phyloP scores from a whole-genome alignment of 2,888 invertebrate genomes.

The Eutolmus rufibarbis region DNA sequence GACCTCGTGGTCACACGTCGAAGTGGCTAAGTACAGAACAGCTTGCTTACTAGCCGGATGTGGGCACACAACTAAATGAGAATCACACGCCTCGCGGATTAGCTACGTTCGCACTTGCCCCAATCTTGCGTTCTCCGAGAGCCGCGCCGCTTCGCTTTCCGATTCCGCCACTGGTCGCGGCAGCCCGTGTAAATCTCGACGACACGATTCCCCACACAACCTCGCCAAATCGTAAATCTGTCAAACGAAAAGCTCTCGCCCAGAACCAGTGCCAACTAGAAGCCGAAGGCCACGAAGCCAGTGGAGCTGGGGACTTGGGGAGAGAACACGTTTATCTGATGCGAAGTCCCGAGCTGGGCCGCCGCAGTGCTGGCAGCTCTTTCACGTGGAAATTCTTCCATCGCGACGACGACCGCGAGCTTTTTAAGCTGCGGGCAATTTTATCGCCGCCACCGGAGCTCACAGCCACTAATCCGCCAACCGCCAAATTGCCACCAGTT shows the following conservation, averaged over 20 bases:
- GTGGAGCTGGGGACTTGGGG: slow-evolving; percentile 3
- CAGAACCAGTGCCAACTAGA: slow-evolving; percentile 4
- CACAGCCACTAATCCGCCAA: not conserved
- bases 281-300: not conserved
- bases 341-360: not conserved
- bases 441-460: not conserved
- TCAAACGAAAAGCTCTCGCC: slow-evolving; percentile 13
- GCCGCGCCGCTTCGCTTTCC: not conserved
- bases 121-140: slow-evolving; percentile 30
- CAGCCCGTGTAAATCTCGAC: not conserved
- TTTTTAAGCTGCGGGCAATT: not conserved
- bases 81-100: slow-evolving; percentile 48
- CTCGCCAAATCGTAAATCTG: slow-evolving; percentile 28
- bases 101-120: slow-evolving; percentile 41
- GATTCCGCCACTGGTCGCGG: not conserved
- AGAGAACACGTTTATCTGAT: not conserved
- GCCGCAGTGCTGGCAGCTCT: not conserved
- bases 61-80: slow-evolving; percentile 61
- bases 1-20: slow-evolving; percentile 63
- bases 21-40: slow-evolving; percentile 58
- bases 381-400: not conserved
- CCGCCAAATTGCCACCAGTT: not conserved
- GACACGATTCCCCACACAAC: not conserved
- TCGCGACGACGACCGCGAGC: not conserved
- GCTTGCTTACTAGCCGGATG: slow-evolving; percentile 63